phyloP scores from a whole-genome alignment of 2,797 vertebrate species.

The Diceros bicornis region DNA sequence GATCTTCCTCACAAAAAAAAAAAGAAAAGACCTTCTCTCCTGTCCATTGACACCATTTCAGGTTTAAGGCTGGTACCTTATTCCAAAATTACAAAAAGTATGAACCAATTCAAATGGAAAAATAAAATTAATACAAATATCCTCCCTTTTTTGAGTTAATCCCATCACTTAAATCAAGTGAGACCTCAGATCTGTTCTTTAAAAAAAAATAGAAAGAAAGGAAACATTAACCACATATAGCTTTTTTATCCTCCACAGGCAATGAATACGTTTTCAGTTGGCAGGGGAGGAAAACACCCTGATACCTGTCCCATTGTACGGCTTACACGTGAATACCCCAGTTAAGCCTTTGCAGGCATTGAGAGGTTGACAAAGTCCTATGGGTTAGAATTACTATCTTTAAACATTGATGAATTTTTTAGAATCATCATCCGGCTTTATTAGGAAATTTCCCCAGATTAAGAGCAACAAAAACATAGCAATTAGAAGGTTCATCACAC shows the following conservation, averaged over 20 bases:
- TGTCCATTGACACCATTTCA: conserved; percentile 42
- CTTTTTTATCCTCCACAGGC: conserved; percentile 23
- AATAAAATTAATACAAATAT: conserved; percentile 63
- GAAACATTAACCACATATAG: conserved; percentile 43
- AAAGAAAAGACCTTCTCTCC: neutral
- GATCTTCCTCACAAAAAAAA: too few species aligned
- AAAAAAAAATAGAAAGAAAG: conserved; percentile 69
- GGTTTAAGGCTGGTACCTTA: conserved; percentile 10
- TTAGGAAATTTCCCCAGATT: conserved; percentile 79
- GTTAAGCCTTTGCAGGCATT: conserved; percentile 65
- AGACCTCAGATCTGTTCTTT: conserved; percentile 21
- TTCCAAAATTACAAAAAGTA: conserved; percentile 68
- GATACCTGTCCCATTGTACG: neutral
- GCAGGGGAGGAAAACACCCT: neutral
- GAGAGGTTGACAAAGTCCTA: conserved; percentile 66
- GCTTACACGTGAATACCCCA: neutral
- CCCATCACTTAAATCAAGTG: conserved; percentile 58
- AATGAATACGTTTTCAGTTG: conserved; percentile 9
- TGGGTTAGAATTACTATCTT: conserved; percentile 66
- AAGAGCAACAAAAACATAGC: conserved; percentile 80
- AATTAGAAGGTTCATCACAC: conserved; percentile 80
- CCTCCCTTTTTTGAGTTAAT: conserved; percentile 58
- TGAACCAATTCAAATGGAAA: conserved; percentile 56
- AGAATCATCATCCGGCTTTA: conserved; percentile 76
- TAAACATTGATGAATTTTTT: conserved; percentile 78